Evolutionary conservation across 2,888 invertebrate species (phyloP).

Genomic region (Nasonia oneida): DNA sequence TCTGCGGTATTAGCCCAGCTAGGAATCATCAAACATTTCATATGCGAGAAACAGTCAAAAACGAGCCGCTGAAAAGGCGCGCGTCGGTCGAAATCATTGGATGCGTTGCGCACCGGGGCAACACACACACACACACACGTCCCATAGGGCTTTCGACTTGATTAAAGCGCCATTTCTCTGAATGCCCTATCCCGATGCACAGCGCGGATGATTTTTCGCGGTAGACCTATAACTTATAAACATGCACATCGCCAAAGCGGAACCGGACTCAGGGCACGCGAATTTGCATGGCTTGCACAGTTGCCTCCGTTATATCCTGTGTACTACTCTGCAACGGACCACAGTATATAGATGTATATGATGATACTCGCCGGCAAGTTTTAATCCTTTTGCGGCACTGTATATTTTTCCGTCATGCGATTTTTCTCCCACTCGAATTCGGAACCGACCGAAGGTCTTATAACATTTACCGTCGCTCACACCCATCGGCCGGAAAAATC

Average conservation of each 20-base stretch:
- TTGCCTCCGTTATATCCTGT: not conserved
- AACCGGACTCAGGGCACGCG: slow-evolving; percentile 1
- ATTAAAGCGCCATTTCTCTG: slow-evolving; percentile 54
- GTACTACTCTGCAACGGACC: not conserved
- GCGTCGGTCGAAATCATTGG: slow-evolving; percentile 22
- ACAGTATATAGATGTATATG: not conserved
- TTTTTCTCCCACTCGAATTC: not conserved
- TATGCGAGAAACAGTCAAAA: not conserved
- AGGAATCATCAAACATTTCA: no score
- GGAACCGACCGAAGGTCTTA: no score
- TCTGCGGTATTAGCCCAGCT: no score
- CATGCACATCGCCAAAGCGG: slow-evolving; percentile 69
- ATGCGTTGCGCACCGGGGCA: not conserved
- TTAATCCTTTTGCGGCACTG: slow-evolving; percentile 36
- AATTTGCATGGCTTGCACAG: slow-evolving; percentile 52
- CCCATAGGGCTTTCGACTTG: slow-evolving; percentile 54
- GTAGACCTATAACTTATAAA: slow-evolving; percentile 68
- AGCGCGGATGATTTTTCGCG: slow-evolving; percentile 21
- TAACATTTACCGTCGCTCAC: not conserved
- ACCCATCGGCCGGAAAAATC: not conserved
- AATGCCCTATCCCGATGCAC: slow-evolving; percentile 38
- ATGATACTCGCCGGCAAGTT: slow-evolving; percentile 5
- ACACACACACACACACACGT: not conserved
- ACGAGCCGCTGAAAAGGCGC: not conserved
- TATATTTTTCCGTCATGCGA: no score